These are phyloP conservation scores for Theristicus caerulescens DNA, from an alignment of 2,113 vertebrate species.

Conservation along the genomic window DNA sequence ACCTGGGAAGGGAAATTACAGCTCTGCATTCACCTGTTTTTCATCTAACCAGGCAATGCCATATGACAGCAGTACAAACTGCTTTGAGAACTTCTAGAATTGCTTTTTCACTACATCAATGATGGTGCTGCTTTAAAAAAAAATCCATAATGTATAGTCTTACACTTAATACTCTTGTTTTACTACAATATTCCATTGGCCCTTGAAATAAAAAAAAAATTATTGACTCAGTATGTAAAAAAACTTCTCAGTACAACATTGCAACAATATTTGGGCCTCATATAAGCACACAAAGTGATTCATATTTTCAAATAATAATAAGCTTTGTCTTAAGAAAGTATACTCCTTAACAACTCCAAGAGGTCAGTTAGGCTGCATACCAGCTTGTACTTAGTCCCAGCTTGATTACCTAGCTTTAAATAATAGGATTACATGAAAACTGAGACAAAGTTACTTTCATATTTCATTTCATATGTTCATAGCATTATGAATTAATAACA, in stretches of 20 bases:
- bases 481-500: not conserved
- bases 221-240: not conserved
- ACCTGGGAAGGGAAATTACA: not conserved
- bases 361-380: not conserved
- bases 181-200: not conserved
- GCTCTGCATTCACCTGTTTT: not conserved
- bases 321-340: not conserved
- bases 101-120: not conserved
- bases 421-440: not conserved
- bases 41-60: not conserved
- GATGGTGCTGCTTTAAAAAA: not conserved
- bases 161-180: not conserved
- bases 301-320: not conserved
- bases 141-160: not conserved
- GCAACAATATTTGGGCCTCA: not conserved
- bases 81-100: not conserved
- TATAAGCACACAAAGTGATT: not conserved
- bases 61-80: not conserved
- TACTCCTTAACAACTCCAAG: not conserved
- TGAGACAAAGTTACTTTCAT: not conserved
- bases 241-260: not conserved
- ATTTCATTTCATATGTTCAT: not conserved
- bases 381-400: not conserved
- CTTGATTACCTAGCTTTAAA: not conserved
- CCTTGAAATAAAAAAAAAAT: not conserved